Conservation (phyloP, 2,888 invertebrate genomes). For the Cheilosia vernalis region DNA sequence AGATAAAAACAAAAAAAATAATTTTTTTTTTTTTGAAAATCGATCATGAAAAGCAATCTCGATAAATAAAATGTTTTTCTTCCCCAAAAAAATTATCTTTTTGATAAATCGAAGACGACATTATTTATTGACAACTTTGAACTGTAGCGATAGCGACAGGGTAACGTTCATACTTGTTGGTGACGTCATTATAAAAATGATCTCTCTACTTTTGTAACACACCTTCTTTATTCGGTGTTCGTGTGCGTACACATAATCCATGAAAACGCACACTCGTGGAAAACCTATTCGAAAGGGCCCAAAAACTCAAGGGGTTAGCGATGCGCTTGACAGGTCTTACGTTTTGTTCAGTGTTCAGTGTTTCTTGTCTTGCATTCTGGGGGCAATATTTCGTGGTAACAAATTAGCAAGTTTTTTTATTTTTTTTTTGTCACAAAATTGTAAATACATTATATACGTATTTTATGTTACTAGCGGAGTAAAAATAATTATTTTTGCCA, state of each 20-base stretch:
- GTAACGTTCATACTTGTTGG: no score
- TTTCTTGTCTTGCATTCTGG: constrained; percentile 58
- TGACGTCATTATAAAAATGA: no score
- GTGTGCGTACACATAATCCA: background rate
- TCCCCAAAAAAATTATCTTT: no score
- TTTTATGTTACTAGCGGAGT: constrained; percentile 41
- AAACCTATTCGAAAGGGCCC: constrained; percentile 26
- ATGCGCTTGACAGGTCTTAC: constrained; percentile 68
- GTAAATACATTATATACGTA: constrained; percentile 45
- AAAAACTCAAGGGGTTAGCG: constrained; percentile 42
- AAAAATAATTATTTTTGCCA: constrained; percentile 14
- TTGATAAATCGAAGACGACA: no score
- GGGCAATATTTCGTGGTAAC: constrained; percentile 49
- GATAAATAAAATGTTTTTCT: no score
- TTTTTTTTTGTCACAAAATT: constrained; percentile 41
- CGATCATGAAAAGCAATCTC: no score
- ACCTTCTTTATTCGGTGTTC: background rate
- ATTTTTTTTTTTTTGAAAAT: no score
- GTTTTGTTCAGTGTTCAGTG: constrained; percentile 67
- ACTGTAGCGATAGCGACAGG: no score
- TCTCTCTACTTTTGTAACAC: no score
- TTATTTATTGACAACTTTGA: no score
- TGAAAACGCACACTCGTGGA: background rate
- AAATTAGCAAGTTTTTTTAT: constrained; percentile 42
- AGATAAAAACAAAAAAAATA: no score